These are phyloP conservation scores for Glaucidium brasilianum DNA, from an alignment of 2,113 vertebrate genomes.

Conservation along the genomic window DNA sequence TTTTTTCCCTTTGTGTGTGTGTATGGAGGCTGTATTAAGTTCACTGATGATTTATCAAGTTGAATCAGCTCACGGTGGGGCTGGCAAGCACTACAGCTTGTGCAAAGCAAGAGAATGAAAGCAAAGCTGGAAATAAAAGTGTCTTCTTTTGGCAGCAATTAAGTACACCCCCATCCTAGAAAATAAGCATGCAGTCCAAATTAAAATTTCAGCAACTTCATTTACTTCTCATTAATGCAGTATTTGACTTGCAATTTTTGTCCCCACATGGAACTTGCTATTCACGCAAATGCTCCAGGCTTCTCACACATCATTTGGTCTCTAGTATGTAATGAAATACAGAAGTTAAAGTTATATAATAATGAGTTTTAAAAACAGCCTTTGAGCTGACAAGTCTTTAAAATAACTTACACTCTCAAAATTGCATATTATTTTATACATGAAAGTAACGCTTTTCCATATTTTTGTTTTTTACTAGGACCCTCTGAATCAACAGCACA, in stretches of 20 bases:
- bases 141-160: neutral
- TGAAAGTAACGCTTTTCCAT: neutral
- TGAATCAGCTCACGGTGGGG: neutral
- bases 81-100: neutral
- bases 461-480: neutral
- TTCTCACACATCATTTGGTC: neutral
- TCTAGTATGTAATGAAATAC: neutral
- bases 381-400: neutral
- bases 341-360: neutral
- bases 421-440: neutral
- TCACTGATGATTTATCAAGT: neutral
- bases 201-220: neutral
- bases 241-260: neutral
- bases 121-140: neutral
- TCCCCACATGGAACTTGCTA: neutral
- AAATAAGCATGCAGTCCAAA: neutral
- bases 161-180: neutral
- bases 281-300: neutral
- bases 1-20: neutral
- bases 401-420: neutral
- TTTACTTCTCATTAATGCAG: neutral
- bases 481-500: neutral
- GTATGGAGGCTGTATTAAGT: neutral
- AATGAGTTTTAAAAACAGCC: neutral
- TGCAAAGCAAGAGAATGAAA: neutral